These are phyloP conservation scores for Camptogramma bilineatum DNA, from an alignment of 2,888 invertebrate species.

Conservation along the genomic window DNA sequence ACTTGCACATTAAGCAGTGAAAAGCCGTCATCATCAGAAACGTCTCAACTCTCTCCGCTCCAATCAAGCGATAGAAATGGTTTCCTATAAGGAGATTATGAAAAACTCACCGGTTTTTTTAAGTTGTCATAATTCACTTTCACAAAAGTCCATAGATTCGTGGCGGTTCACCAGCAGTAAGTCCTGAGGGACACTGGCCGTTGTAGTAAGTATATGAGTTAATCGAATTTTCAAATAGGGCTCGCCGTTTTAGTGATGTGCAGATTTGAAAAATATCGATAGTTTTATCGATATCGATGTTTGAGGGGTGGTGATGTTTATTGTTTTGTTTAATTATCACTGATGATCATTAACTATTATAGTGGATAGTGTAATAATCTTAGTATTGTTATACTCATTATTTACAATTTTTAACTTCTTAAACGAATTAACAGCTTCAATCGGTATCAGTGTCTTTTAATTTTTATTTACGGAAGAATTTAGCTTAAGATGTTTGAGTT, in stretches of 20 bases:
- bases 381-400: no score
- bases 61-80: background rate
- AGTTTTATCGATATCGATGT: conserved; percentile 41
- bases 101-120: conserved; percentile 43
- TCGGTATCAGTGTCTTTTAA: background rate
- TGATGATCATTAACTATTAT: no score
- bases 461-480: no score
- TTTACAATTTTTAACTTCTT: no score
- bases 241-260: conserved; percentile 54
- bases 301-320: background rate
- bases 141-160: conserved; percentile 30
- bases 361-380: no score
- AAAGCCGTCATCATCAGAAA: no score
- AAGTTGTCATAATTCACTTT: conserved; percentile 42
- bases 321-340: no score
- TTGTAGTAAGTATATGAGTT: conserved; percentile 75
- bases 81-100: background rate
- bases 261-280: conserved; percentile 35
- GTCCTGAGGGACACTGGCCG: conserved; percentile 72
- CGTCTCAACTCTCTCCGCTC: no score
- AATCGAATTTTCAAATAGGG: conserved; percentile 82
- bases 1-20: no score
- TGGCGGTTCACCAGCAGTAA: conserved; percentile 47
- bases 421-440: background rate
- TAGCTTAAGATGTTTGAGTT: no score